phyloP scores from a whole-genome alignment of 2,888 invertebrate genomes.

The Hofmannophila pseudospretella region DNA sequence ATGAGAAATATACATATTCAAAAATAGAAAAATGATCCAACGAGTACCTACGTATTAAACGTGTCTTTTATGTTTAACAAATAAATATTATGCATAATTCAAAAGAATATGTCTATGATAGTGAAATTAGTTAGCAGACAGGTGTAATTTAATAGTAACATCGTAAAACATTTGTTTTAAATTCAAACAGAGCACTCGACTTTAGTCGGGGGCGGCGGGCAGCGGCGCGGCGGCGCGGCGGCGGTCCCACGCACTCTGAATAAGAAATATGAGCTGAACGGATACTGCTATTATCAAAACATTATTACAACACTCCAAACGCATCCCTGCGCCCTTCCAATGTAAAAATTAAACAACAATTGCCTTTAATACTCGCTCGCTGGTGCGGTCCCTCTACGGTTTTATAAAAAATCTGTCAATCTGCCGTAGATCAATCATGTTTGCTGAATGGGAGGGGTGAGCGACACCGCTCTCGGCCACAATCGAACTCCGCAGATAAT shows the following conservation, averaged over 20 bases:
- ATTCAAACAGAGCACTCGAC: slow-evolving; percentile 45
- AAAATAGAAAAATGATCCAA: too few relatives aligned
- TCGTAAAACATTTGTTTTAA: slow-evolving; percentile 46
- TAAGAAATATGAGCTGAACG: slow-evolving; percentile 76
- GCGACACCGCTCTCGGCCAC: slow-evolving; percentile 46
- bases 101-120: too few relatives aligned
- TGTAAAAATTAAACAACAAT: slow-evolving; percentile 78
- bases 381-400: slow-evolving; percentile 61
- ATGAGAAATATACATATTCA: too few relatives aligned
- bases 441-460: slow-evolving; percentile 69
- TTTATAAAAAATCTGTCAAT: slow-evolving; percentile 75
- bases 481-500: slow-evolving; percentile 69
- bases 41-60: too few relatives aligned
- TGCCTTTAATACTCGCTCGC: slow-evolving; percentile 75
- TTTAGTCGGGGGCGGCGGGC: slow-evolving; percentile 1
- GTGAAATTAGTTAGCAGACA: slow-evolving; percentile 32
- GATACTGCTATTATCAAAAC: slow-evolving; percentile 77
- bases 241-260: slow-evolving; percentile 72
- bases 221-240: slow-evolving; percentile 3
- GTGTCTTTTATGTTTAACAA: too few relatives aligned
- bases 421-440: slow-evolving; percentile 75
- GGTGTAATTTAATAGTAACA: slow-evolving; percentile 50
- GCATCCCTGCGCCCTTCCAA: slow-evolving; percentile 56
- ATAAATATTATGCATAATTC: too few relatives aligned
- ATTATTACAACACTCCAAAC: slow-evolving; percentile 77